Evolutionary conservation across 37 sponge, comb jelly and placozoan species (phyloP).

Genomic region (Ephydatia muelleri): DNA sequence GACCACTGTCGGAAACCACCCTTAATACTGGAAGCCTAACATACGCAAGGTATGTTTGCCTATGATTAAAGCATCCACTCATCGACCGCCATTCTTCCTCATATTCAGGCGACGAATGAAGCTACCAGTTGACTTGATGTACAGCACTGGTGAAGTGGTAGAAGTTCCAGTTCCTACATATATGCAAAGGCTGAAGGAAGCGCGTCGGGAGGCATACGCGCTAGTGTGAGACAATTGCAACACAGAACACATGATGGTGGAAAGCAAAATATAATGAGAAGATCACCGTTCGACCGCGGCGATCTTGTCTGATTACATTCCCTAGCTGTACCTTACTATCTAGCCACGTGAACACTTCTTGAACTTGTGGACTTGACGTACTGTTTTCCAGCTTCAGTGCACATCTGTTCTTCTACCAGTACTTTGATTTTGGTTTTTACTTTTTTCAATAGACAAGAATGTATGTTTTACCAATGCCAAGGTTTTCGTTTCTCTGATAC

Average conservation of each 20-base stretch:
- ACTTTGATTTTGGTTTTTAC: too few species aligned
- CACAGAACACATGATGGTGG: background rate
- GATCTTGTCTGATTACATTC: constrained; percentile 29
- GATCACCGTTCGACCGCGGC: background rate
- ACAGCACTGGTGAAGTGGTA: background rate
- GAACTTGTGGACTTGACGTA: too few species aligned
- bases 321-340: too few species aligned
- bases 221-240: background rate
- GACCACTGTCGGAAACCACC: constrained; percentile 4
- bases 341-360: too few species aligned
- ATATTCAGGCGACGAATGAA: constrained; percentile 30
- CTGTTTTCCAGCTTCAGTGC: too few species aligned
- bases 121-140: constrained; percentile 40
- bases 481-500: background rate
- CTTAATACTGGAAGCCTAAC: constrained; percentile 9
- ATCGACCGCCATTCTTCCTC: constrained; percentile 18
- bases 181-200: background rate
- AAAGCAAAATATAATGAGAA: constrained; percentile 15
- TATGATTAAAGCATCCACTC: constrained; percentile 22
- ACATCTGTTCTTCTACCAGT: too few species aligned
- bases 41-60: constrained; percentile 17
- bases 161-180: background rate
- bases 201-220: background rate
- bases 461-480: too few species aligned
- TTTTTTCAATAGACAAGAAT: too few species aligned